Percentiles rank a stretch among this genome's conserved stretches.
phyloP scores from a whole-genome alignment of 2,113 vertebrate species.

The Urocynchramus pylzowi region DNA sequence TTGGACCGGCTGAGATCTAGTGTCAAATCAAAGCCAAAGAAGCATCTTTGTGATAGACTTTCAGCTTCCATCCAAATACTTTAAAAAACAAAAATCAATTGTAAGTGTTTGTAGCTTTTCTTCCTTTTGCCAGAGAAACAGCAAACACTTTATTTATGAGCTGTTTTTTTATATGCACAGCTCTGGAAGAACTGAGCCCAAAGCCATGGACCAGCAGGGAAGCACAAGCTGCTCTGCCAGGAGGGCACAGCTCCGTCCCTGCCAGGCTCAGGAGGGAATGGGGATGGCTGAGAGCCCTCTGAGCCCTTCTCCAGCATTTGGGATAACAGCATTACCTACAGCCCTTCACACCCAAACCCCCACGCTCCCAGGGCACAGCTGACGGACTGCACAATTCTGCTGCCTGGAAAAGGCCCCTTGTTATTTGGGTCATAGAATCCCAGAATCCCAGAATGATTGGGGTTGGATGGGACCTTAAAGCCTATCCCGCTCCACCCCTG shows the following conservation, averaged over 20 bases:
- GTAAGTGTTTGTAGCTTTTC: conserved; percentile 31
- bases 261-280: not conserved
- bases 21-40: conserved; percentile 61
- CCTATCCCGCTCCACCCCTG: too few species aligned
- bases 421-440: not conserved
- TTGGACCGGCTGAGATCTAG: conserved; percentile 54
- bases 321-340: not conserved
- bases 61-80: conserved; percentile 24
- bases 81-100: not conserved
- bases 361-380: fast-evolving
- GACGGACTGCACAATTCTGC: fast-evolving
- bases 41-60: conserved; percentile 59
- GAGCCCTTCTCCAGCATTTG: not conserved
- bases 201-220: not conserved
- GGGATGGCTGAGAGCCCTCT: not conserved
- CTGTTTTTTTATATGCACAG: not conserved
- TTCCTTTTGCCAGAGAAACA: conserved; percentile 30
- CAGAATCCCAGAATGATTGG: not conserved
- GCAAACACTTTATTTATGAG: not conserved
- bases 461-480: not conserved
- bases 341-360: fast-evolving
- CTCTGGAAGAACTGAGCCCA: not conserved
- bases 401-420: fast-evolving
- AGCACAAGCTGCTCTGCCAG: not conserved
- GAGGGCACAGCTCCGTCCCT: not conserved